These are phyloP conservation scores for Ptychodera flava DNA, from an alignment of 35 echinoderm and acorn worm species.

Conservation along the genomic window DNA sequence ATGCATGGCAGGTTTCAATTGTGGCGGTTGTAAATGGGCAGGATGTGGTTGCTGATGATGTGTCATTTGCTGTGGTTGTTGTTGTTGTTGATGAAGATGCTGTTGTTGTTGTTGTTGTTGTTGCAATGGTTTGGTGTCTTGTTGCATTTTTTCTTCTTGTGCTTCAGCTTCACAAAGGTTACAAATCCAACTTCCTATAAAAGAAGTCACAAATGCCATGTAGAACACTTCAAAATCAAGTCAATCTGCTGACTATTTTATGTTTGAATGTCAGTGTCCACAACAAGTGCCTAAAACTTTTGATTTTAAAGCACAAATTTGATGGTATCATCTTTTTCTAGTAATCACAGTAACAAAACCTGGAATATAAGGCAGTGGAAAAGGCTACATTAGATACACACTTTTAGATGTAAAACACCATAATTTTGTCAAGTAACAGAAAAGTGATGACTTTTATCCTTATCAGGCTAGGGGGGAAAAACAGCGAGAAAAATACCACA, in stretches of 20 bases:
- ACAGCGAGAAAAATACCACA: too few relatives aligned
- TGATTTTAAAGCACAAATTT: neutral
- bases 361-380: too few relatives aligned
- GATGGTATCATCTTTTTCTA: neutral
- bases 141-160: constrained; percentile 22
- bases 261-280: neutral
- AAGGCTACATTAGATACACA: too few relatives aligned
- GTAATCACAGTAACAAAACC: neutral
- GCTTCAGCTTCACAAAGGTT: constrained; percentile 46
- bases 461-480: too few relatives aligned
- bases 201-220: neutral
- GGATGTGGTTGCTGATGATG: too few relatives aligned
- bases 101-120: neutral
- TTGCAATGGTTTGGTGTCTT: neutral
- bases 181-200: constrained; percentile 93
- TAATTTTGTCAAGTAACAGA: too few relatives aligned
- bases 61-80: too few relatives aligned
- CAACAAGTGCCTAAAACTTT: neutral
- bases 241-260: neutral
- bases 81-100: neutral
- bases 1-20: neutral
- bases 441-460: too few relatives aligned
- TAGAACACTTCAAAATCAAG: neutral
- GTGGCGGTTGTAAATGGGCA: neutral
- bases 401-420: too few relatives aligned